Evolutionary conservation across 2,888 invertebrate species (phyloP), one percentile per base, ranked within the genome.

Genomic region (Zygogramma bicolorata): DNA sequence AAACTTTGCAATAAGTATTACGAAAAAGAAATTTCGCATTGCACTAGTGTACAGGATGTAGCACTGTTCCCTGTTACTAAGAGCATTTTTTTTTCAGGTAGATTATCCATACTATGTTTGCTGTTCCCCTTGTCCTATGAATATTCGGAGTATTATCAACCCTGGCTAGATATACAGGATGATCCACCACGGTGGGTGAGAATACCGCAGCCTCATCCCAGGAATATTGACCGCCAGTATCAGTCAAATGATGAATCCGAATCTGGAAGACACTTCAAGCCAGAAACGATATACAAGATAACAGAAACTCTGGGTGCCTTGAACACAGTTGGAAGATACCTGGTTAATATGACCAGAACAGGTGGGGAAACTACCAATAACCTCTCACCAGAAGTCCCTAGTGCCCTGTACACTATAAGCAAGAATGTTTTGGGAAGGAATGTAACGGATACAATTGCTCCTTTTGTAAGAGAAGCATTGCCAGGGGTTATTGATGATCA

Each of bases 251-350:
- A 79, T 18, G 77, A 82, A 63, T 42, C 71, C 5, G 85, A 84
- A 65, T 80, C 82, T 42, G 82, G 82, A n/a, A 80, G 87, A 31
- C 85, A 86, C 79, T 85, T 87, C 70, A 80, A 83, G 60, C 86
- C 86, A 27, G 86, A 87, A 70, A 87, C 89, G 0, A 81, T 91
- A 68, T 83, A 86, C 65, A 89, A 88, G 63, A 90, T 91, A 74
- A 89, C 90, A 0, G 92, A 92, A 84, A 92, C 91, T 0, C 84
- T 91, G 3, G 95, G 95, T 34, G 96, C 96, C 3, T 89, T 96
- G 15, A 96, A 96, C 79, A 95, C 95, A 1, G 94, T 96, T 0
- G 96, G 96, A 0, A 92, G 93, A 83, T 95, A 94, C 84, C 89
- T 96, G 77, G 94, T 96, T 0, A 95, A 95, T 81, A 94, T 95